A percentile compares a stretch with the other conserved stretches of the same genome.
phyloP scores from a whole-genome alignment of 2,797 vertebrate species.

The Myiothlypis coronata region DNA sequence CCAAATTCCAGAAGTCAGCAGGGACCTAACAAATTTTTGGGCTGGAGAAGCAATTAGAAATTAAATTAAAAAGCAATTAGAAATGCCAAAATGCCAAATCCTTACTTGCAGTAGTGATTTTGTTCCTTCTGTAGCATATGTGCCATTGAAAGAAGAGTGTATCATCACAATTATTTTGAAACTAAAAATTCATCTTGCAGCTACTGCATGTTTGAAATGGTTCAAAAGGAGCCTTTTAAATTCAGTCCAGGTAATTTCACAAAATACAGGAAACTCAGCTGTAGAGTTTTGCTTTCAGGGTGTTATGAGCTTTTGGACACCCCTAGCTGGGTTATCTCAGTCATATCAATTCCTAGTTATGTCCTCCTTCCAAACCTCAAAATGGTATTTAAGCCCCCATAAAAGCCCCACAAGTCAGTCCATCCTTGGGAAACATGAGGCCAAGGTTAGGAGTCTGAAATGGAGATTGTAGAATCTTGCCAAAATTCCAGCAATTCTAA shows the following conservation, averaged over 20 bases:
- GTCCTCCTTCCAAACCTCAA: background rate
- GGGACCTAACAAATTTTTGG: background rate
- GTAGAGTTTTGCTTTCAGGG: background rate
- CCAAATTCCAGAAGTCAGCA: background rate
- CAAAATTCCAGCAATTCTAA: background rate
- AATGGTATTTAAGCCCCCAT: background rate
- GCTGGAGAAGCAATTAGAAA: background rate
- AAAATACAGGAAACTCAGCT: background rate
- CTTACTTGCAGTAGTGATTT: background rate
- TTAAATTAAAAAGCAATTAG: background rate
- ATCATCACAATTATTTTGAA: background rate
- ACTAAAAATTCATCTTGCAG: constrained; percentile 26
- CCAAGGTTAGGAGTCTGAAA: background rate
- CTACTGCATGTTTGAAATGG: constrained; percentile 20
- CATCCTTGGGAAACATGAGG: background rate
- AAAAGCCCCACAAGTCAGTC: background rate
- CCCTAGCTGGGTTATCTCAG: background rate
- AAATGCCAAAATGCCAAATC: background rate
- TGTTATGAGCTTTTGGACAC: background rate
- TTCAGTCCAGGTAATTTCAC: background rate
- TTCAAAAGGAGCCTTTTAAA: background rate
- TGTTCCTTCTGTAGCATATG: background rate
- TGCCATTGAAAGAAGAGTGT: background rate
- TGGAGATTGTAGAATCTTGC: background rate
- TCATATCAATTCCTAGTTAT: background rate